A percentile compares a stretch with the other conserved stretches of the same genome.
Conservation (phyloP, 1,140 invertebrate species). For the Drosophila ohnishii region DNA sequence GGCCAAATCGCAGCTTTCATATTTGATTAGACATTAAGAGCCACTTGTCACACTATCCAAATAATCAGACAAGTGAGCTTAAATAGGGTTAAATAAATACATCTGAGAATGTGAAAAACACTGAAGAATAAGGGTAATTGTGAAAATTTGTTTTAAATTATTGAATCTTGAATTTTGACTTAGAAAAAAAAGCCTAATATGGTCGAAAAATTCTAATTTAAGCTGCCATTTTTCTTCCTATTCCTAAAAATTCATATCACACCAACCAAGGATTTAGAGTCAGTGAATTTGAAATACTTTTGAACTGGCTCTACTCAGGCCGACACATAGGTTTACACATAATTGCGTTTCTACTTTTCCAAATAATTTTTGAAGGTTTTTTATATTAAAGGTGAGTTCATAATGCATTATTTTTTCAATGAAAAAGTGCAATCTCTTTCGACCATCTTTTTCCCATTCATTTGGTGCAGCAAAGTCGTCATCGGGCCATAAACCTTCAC, state of each 20-base stretch:
- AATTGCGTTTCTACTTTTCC: conserved; percentile 1
- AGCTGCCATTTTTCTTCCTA: not conserved
- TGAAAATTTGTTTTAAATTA: not conserved
- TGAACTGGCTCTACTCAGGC: not conserved
- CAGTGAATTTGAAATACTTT: not conserved
- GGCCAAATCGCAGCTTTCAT: conserved; percentile 19
- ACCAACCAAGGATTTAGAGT: not conserved
- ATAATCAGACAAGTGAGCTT: conserved; percentile 14
- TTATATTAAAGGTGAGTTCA: not conserved
- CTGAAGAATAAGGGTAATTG: not conserved
- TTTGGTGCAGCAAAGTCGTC: not conserved
- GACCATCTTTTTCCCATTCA: not conserved
- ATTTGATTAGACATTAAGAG: conserved; percentile 61
- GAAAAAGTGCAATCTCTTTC: not conserved
- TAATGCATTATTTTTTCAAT: not conserved
- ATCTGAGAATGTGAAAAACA: not conserved
- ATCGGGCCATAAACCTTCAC: not conserved
- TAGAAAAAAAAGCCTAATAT: not conserved
- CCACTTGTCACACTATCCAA: conserved; percentile 30
- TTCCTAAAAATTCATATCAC: not conserved
- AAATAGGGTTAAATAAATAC: conserved; percentile 11
- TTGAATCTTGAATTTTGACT: not conserved
- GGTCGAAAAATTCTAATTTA: not conserved
- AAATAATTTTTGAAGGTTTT: not conserved
- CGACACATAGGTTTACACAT: not conserved